Base-by-base conservation (phyloP, 2,113 vertebrate species). In the Cacatua alba region DNA sequence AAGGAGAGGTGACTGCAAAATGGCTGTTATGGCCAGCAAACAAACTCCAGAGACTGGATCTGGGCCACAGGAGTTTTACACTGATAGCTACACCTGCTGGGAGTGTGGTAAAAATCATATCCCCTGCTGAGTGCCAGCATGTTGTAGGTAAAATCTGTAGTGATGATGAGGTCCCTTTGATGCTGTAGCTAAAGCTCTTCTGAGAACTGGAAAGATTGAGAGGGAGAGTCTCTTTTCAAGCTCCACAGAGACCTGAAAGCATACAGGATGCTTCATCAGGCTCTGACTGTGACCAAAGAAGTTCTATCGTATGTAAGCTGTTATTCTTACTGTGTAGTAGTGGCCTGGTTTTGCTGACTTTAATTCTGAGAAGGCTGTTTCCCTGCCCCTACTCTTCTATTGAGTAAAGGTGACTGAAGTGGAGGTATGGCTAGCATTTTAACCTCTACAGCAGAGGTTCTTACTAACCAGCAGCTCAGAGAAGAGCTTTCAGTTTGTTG, bases 371-470 rank as follows among this genome's bases (percentile, higher is more conserved):
- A 64, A 76, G 35, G 39, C 37, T 23, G 48, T 80, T 88, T 65
- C 33, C 57, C 28, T 2, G 1, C 41, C 33, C 28, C 31, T 75
- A 2, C 49, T 21, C 35, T 62, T 37, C 64, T 78, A 0, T 46
- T 8, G 10, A 89, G 44, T 43, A 5, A 41, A 21, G 28, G 51
- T 65, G 31, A 17, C 13, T n/a, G 67, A 39, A 43, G 13, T 5
- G 37, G 31, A 88, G 82, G 78, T 51, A 39, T 2, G 49, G 49
- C 49, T 74, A 60, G 26, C 41, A 5, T 62, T 90, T 60, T 20
- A 0, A 33, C 46, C 21, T 44, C 41, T 39, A 0, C 2, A 2
- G 64, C 55, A 72, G 44, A 72, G 39, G 35, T 44, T 80, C 29
- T 62, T 70, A 14, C 2, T 81, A 83, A 78, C 39, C 69, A 74